Evolutionary conservation across 2,113 vertebrate genomes (phyloP).

Genomic region (Pseudolaguvia tuberculata): DNA sequence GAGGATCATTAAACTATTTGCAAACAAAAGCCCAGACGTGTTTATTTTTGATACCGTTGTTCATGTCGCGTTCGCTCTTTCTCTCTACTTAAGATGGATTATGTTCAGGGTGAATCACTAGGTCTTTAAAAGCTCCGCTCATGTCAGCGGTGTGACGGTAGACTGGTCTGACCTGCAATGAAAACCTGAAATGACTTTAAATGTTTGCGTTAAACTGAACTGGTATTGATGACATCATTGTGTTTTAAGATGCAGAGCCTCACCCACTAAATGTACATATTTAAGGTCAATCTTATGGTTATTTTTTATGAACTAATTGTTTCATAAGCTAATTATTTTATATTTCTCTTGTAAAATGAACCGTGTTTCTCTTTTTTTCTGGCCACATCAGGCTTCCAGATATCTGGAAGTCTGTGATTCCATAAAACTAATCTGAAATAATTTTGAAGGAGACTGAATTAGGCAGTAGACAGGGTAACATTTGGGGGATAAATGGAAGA

Average conservation of each 20-base stretch:
- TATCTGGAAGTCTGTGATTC: too few relatives aligned
- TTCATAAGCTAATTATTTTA: conserved; percentile 1
- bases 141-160: not conserved
- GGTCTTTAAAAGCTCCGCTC: not conserved
- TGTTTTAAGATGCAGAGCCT: not conserved
- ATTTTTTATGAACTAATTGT: not conserved
- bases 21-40: too few relatives aligned
- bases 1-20: too few relatives aligned
- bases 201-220: not conserved
- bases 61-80: conserved; percentile 2
- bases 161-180: not conserved
- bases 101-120: conserved; percentile 24
- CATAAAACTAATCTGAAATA: conserved; percentile 50
- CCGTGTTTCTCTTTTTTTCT: conserved; percentile 15
- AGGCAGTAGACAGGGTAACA: conserved; percentile 40
- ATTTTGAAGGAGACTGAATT: conserved; percentile 47
- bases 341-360: not conserved
- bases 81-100: conserved; percentile 12
- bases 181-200: not conserved
- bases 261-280: not conserved
- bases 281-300: not conserved
- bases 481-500: conserved; percentile 32
- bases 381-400: too few relatives aligned
- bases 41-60: too few relatives aligned
- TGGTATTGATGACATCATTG: not conserved